Percentiles rank a stretch among this genome's conserved stretches.
Evolutionary conservation across 2,113 vertebrate species (phyloP).

Genomic region (Microtus montanus): DNA sequence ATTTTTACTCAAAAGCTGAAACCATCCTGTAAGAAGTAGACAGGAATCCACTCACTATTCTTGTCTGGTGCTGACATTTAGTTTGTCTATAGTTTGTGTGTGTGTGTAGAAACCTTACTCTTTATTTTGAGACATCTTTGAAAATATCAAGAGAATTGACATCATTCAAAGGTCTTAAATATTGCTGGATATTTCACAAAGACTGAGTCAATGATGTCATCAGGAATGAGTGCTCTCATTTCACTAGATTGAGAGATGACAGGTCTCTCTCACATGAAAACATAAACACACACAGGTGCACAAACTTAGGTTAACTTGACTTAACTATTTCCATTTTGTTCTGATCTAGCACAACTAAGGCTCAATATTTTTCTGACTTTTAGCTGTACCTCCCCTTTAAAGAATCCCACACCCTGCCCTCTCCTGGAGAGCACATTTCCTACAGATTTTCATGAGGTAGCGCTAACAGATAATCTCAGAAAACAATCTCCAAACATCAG

Average conservation of each 20-base stretch:
- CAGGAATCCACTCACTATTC: not conserved
- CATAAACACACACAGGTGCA: not conserved
- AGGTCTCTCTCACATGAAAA: not conserved
- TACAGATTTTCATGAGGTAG: not conserved
- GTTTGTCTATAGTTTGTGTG: not conserved
- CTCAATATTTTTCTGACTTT: not conserved
- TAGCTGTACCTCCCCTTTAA: not conserved
- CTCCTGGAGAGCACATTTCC: not conserved
- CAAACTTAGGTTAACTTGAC: not conserved
- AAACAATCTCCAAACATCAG: conserved; percentile 52
- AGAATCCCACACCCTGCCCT: not conserved
- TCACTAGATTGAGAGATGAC: not conserved
- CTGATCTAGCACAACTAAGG: not conserved
- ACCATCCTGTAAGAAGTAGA: not conserved
- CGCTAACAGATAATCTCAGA: not conserved
- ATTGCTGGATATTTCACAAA: not conserved
- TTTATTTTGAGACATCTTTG: conserved; percentile 24
- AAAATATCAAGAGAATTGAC: not conserved
- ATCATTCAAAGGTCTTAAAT: not conserved
- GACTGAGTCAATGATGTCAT: not conserved
- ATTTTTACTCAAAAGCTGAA: not conserved
- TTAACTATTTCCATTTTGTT: not conserved
- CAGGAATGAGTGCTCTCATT: not conserved
- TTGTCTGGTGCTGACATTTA: not conserved
- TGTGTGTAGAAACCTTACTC: not conserved